These are phyloP conservation scores for Metaphire vulgaris DNA, from an alignment of 1,140 invertebrate genomes.

Conservation along the genomic window DNA sequence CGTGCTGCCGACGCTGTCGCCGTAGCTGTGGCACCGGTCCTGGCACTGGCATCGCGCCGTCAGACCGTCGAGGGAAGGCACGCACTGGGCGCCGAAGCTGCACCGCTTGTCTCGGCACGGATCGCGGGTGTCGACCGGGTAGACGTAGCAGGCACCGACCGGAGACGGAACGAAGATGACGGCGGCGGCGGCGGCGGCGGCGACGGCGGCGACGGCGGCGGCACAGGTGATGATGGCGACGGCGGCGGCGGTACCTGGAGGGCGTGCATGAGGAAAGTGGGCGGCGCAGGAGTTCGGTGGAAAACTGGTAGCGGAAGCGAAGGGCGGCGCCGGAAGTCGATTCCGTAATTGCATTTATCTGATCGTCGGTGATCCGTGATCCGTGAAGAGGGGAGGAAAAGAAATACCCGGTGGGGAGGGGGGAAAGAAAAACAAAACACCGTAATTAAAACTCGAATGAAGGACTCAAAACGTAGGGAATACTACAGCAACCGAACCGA, in stretches of 20 bases:
- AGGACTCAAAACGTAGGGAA: too few relatives aligned
- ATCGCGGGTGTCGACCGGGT: slow-evolving; percentile 65
- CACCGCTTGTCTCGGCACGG: slow-evolving; percentile 69
- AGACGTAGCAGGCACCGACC: slow-evolving; percentile 54
- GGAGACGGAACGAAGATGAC: not conserved
- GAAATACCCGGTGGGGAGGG: too few relatives aligned
- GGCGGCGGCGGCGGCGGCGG: not conserved
- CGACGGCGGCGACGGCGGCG: not conserved
- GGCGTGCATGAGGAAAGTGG: not conserved
- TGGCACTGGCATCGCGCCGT: slow-evolving; percentile 68
- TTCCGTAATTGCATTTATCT: too few relatives aligned
- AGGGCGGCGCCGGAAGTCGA: too few relatives aligned
- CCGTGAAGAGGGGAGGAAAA: too few relatives aligned
- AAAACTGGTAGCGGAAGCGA: not conserved
- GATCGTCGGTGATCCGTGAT: too few relatives aligned
- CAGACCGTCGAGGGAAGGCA: slow-evolving; percentile 66
- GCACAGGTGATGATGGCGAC: not conserved
- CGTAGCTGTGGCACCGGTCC: slow-evolving; percentile 69
- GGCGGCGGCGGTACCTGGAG: too few relatives aligned
- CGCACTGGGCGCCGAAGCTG: slow-evolving; percentile 67
- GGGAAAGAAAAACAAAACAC: too few relatives aligned
- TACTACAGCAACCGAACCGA: too few relatives aligned
- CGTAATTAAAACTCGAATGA: too few relatives aligned
- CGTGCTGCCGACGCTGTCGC: slow-evolving; percentile 68
- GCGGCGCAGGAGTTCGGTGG: not conserved